Percentiles rank a stretch among this genome's conserved stretches.
Conservation (phyloP, 2,797 vertebrate genomes). For the Amphiprion clarkii region DNA sequence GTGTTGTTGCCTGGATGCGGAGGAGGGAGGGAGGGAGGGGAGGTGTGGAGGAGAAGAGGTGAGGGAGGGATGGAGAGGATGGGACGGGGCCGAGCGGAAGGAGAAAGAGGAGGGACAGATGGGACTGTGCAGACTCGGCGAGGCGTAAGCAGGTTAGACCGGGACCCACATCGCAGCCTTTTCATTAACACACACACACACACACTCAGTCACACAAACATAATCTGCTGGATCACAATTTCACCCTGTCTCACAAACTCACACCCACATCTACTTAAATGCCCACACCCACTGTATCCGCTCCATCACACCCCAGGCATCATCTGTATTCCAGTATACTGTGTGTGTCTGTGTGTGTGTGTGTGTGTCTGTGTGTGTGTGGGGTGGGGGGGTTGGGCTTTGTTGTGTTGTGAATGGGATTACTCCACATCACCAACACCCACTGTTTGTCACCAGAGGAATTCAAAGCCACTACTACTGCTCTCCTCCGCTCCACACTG, state of each 20-base stretch:
- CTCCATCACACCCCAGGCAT: slow-evolving; percentile 33
- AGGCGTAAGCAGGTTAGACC: slow-evolving; percentile 81
- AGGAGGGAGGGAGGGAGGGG: slow-evolving; percentile 25
- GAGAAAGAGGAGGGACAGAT: slow-evolving; percentile 63
- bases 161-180: slow-evolving; percentile 69
- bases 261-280: slow-evolving; percentile 36
- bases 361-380: slow-evolving; percentile 26
- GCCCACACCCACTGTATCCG: slow-evolving; percentile 31
- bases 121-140: slow-evolving; percentile 56
- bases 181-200: slow-evolving; percentile 60
- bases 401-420: slow-evolving; percentile 81
- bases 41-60: slow-evolving; percentile 32
- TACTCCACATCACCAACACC: slow-evolving; percentile 74
- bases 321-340: slow-evolving; percentile 44
- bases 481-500: slow-evolving; percentile 53
- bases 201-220: slow-evolving; percentile 31
- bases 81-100: slow-evolving; percentile 41
- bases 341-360: background rate
- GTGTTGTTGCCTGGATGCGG: slow-evolving; percentile 75
- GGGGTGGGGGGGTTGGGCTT: slow-evolving; percentile 70
- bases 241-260: slow-evolving; percentile 4
- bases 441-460: slow-evolving; percentile 73
- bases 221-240: slow-evolving; percentile 63
- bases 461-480: slow-evolving; percentile 61
- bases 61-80: slow-evolving; percentile 57